Conservation (phyloP, 1,140 invertebrate species). For the Conus betulinus region DNA sequence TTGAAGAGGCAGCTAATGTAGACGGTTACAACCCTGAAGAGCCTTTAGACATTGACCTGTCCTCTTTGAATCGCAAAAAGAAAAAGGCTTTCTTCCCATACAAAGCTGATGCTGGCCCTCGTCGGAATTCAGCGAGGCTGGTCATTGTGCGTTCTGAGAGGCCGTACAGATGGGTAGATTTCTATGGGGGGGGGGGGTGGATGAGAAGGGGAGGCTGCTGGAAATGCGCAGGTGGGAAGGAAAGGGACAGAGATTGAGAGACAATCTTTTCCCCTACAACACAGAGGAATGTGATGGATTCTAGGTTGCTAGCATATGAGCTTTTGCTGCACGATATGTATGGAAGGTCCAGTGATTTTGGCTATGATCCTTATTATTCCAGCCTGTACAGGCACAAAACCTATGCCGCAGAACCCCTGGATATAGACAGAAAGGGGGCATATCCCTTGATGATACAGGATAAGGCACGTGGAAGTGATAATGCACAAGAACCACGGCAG, state of each 20-base stretch:
- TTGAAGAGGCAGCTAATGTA: slow-evolving; percentile 16
- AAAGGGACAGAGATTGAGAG: background rate
- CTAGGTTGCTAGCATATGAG: slow-evolving; percentile 3
- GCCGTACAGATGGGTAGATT: slow-evolving; percentile 28
- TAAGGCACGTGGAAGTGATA: background rate
- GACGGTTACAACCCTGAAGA: background rate
- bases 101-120: background rate
- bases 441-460: background rate
- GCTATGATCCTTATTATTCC: slow-evolving; percentile 5
- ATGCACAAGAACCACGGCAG: background rate
- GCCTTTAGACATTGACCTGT: slow-evolving; percentile 20
- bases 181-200: slow-evolving; percentile 7
- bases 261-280: slow-evolving; percentile 15
- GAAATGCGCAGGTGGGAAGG: background rate
- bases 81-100: background rate
- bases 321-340: slow-evolving; percentile 9
- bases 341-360: background rate
- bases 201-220: slow-evolving; percentile 1
- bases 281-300: background rate
- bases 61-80: background rate
- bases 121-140: background rate
- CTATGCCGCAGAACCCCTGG: background rate
- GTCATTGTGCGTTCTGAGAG: slow-evolving; percentile 20
- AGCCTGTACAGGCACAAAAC: background rate
- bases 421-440: background rate